Conservation (phyloP, 2,888 invertebrate genomes). For the Mythimna lalbum region DNA sequence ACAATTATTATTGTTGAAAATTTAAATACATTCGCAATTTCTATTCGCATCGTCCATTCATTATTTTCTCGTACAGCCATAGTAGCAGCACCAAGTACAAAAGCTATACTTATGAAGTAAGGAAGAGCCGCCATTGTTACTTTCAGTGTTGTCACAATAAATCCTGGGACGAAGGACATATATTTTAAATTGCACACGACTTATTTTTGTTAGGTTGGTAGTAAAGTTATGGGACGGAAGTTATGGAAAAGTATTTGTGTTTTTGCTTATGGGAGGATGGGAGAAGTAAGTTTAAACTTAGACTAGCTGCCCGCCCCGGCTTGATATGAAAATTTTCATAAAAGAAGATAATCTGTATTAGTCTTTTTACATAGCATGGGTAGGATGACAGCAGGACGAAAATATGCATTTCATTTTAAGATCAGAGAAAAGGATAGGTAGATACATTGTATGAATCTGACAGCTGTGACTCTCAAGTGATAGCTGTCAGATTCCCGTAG, state of each 20-base stretch:
- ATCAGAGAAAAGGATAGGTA: too few relatives aligned
- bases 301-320: not conserved
- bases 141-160: conserved; percentile 59
- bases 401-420: too few relatives aligned
- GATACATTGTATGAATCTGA: too few relatives aligned
- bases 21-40: conserved; percentile 28
- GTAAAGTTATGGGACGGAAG: conserved; percentile 34
- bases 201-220: conserved; percentile 46
- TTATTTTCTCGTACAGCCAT: conserved; percentile 35
- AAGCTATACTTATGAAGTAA: conserved; percentile 6
- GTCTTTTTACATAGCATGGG: too few relatives aligned
- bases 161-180: conserved; percentile 46
- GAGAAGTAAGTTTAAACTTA: not conserved
- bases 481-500: too few relatives aligned
- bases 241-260: conserved; percentile 16
- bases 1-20: not conserved
- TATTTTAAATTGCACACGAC: conserved; percentile 55
- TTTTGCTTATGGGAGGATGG: not conserved
- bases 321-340: too few relatives aligned
- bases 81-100: conserved; percentile 31
- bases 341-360: too few relatives aligned
- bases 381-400: too few relatives aligned
- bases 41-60: conserved; percentile 24
- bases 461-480: too few relatives aligned
- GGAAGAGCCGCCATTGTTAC: conserved; percentile 60